Evolutionary conservation across 2,888 invertebrate genomes (phyloP), one percentile per base, ranked within the genome.

Genomic region (Eristalis intricaria): DNA sequence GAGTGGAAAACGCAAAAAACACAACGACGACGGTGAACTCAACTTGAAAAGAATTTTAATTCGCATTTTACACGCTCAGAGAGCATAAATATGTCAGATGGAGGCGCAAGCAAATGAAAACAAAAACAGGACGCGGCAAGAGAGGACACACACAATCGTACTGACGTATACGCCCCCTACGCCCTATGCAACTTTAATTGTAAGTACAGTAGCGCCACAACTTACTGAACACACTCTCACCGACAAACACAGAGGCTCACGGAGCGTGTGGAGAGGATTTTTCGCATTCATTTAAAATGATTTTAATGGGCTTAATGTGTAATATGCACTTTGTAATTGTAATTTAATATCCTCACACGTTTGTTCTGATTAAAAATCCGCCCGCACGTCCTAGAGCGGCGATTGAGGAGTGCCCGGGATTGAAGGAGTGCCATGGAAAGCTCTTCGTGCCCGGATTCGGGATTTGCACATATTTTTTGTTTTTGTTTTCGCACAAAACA

Each of bases 51-150:
- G 79, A 87, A 87, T 87, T 87, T 89, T 89, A 89, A 89, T 89
- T 86, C 89, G 84, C 88, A 88, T 89, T 88, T 89, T 89, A 88
- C 79, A 89, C 83, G 89, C 89, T 85, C 79, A n/a, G 76, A 87
- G 83, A 88, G 82, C 85, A 87, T 87, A 87, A 87, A 87, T 87
- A 87, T 87, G 84, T 84, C 84, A 83, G 87, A 84, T 63, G 79
- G 66, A 84, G 80, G 76, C 68, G 26, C 56, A 32, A 60, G 40
- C 69, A 71, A 69, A 82, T 68, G 74, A 79, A 78, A 83, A 79
- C 71, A 83, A 83, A 87, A 86, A 76, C 74, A 83, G 66, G 58
- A 83, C 66, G 73, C 26, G 61, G 32, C 32, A 58, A 80, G 56
- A 10, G 38, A 38, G 38, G 50, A 50, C n/a, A 19, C 50, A 19